These are phyloP conservation scores for Thumatha senex DNA, from an alignment of 2,888 invertebrate species.

Conservation along the genomic window DNA sequence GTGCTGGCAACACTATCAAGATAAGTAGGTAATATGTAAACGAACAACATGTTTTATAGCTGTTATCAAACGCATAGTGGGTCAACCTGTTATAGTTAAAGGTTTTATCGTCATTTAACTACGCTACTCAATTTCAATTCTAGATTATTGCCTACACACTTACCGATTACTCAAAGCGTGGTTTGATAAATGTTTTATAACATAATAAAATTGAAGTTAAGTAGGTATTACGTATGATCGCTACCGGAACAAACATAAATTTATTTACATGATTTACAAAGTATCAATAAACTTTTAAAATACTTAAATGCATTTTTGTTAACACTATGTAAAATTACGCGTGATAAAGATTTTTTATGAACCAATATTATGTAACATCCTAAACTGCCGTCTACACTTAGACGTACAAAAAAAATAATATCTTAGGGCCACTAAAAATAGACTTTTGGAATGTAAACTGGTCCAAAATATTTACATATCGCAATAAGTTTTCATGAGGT, in stretches of 20 bases:
- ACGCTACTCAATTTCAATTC: conserved; percentile 53
- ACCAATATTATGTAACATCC: too few species aligned
- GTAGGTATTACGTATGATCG: conserved; percentile 25
- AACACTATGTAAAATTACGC: conserved; percentile 6
- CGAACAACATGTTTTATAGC: conserved; percentile 57
- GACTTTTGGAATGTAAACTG: too few species aligned
- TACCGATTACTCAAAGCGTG: conserved; percentile 39
- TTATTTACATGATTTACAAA: conserved; percentile 17
- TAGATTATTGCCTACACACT: conserved; percentile 48
- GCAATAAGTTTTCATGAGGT: too few species aligned
- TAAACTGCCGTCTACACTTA: too few species aligned
- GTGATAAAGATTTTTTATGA: too few species aligned
- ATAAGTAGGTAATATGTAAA: conserved; percentile 54
- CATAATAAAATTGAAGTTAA: conserved; percentile 37
- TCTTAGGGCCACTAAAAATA: too few species aligned
- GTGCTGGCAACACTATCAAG: conserved; percentile 58
- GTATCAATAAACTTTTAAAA: conserved; percentile 16
- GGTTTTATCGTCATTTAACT: conserved; percentile 57
- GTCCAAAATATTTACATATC: too few species aligned
- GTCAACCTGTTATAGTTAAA: conserved; percentile 61
- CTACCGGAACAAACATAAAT: conserved; percentile 24
- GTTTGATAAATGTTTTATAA: conserved; percentile 43
- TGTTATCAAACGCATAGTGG: conserved; percentile 55
- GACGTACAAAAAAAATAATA: too few species aligned
- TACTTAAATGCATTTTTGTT: conserved; percentile 14